Conservation (phyloP, 2,113 vertebrate species). For the Odontesthes bonariensis region DNA sequence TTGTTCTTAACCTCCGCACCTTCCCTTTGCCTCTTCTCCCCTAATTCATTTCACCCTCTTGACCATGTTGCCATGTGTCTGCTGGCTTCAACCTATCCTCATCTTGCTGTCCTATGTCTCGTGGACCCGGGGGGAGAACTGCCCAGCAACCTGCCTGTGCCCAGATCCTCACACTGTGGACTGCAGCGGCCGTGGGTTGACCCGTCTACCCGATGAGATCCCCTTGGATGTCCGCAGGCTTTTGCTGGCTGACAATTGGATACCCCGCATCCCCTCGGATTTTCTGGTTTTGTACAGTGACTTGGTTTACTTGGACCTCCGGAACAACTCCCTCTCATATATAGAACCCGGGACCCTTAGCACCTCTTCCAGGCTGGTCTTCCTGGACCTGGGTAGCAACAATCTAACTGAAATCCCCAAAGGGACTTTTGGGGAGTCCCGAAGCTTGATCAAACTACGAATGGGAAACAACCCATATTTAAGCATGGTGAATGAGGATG, state of each 20-base stretch:
- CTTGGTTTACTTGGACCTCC: slow-evolving; percentile 95
- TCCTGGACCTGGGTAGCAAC: slow-evolving; percentile 95
- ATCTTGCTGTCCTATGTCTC: slow-evolving; percentile 79
- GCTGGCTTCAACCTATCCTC: slow-evolving; percentile 80
- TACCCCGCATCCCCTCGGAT: slow-evolving; percentile 91
- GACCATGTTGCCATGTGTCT: slow-evolving; percentile 87
- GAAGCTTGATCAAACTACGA: slow-evolving; percentile 90
- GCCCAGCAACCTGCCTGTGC: slow-evolving; percentile 90
- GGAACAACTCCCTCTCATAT: slow-evolving; percentile 93
- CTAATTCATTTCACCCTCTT: slow-evolving; percentile 70
- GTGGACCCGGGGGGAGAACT: slow-evolving; percentile 84
- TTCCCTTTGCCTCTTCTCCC: slow-evolving; percentile 59
- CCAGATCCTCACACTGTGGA: slow-evolving; percentile 95
- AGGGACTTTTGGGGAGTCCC: slow-evolving; percentile 91
- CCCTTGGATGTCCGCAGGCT: slow-evolving; percentile 95
- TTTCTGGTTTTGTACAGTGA: slow-evolving; percentile 97
- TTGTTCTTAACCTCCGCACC: slow-evolving; percentile 57
- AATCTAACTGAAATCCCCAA: slow-evolving; percentile 93
- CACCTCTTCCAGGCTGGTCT: slow-evolving; percentile 93
- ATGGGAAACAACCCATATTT: slow-evolving; percentile 92
- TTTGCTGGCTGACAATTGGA: slow-evolving; percentile 93
- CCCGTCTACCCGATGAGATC: slow-evolving; percentile 90
- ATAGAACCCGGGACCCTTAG: slow-evolving; percentile 93
- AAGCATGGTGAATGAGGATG: slow-evolving; percentile 89
- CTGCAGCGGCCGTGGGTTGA: slow-evolving; percentile 92